A percentile compares a stretch with the other conserved stretches of the same genome.
Conservation (phyloP, 2,888 invertebrate species). For the Oscheius myriophilus region DNA sequence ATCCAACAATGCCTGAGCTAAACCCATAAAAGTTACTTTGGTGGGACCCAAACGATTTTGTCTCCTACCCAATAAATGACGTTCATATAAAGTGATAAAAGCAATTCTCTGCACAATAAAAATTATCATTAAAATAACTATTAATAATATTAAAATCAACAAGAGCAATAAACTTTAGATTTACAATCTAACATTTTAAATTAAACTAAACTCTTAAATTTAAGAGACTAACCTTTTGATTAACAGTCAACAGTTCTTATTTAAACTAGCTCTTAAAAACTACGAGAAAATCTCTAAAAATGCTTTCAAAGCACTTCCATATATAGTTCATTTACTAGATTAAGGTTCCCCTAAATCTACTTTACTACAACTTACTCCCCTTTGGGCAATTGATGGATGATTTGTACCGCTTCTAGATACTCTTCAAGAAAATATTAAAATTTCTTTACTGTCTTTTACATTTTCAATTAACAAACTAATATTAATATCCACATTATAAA, state of each 20-base stretch:
- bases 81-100: constrained; percentile 63
- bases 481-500: constrained; percentile 49
- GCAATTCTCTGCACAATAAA: constrained; percentile 58
- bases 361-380: constrained; percentile 67
- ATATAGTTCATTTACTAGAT: constrained; percentile 56
- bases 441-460: constrained; percentile 61
- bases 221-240: constrained; percentile 55
- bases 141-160: constrained; percentile 43
- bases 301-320: constrained; percentile 61
- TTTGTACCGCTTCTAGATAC: constrained; percentile 59
- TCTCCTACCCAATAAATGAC: constrained; percentile 51
- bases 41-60: constrained; percentile 62
- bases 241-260: constrained; percentile 58
- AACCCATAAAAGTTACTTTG: constrained; percentile 58
- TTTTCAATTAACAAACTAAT: constrained; percentile 47
- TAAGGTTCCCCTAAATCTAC: constrained; percentile 63
- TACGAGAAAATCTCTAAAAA: constrained; percentile 43
- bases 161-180: constrained; percentile 55
- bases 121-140: constrained; percentile 50
- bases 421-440: constrained; percentile 63
- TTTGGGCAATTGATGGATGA: constrained; percentile 65
- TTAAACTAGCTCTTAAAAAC: constrained; percentile 60
- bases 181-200: constrained; percentile 59
- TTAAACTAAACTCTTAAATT: constrained; percentile 52
- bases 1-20: constrained; percentile 60